Conservation (phyloP, 2,113 vertebrate genomes). For the Lepus americanus region DNA sequence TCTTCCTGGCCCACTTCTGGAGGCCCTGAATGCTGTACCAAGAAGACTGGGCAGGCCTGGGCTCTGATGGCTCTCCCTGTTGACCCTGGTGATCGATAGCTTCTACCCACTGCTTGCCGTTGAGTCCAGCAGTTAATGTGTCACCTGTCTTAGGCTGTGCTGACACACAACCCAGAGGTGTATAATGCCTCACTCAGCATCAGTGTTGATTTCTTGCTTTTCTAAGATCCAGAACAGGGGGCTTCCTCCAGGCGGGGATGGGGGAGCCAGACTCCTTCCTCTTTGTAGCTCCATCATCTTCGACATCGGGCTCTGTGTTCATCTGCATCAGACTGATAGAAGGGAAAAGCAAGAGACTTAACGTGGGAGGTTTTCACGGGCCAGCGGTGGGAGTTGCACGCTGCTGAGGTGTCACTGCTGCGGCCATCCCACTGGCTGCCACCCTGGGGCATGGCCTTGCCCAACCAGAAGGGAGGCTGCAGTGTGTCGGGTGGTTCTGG, state of each 20-base stretch:
- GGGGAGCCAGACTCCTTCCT: neutral
- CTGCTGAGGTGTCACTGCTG: neutral
- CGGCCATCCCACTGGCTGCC: neutral
- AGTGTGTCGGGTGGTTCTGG: neutral
- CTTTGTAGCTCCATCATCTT: neutral
- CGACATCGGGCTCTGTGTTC: neutral
- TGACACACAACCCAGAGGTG: neutral
- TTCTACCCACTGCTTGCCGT: neutral
- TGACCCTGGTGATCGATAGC: neutral
- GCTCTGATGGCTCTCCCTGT: neutral
- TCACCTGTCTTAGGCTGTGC: neutral
- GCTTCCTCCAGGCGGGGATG: neutral
- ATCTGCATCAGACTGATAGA: neutral
- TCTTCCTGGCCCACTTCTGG: neutral
- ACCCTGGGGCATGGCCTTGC: neutral
- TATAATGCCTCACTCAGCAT: neutral
- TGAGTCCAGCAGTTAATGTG: neutral
- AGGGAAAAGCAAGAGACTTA: neutral
- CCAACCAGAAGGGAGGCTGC: neutral
- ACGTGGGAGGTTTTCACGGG: neutral
- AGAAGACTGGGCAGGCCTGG: neutral
- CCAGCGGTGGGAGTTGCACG: neutral
- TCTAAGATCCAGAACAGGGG: neutral
- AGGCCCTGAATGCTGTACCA: neutral
- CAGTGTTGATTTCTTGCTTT: neutral